These are phyloP conservation scores for Dendrocincla fuliginosa DNA, from an alignment of 2,797 vertebrate species.

Conservation along the genomic window DNA sequence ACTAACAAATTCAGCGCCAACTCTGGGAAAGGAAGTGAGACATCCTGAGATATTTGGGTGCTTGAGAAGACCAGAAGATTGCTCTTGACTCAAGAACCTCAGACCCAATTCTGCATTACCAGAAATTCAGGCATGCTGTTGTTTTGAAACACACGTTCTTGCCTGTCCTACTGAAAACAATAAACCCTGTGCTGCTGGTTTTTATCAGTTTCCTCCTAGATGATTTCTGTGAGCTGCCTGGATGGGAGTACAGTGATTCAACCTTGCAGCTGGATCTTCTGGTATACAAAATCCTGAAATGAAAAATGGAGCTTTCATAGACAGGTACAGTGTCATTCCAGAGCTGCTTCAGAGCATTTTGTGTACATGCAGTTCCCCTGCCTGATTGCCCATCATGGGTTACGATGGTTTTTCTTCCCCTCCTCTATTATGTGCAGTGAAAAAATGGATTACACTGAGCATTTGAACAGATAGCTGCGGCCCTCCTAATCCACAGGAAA, in stretches of 20 bases:
- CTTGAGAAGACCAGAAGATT: not conserved
- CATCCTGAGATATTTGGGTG: not conserved
- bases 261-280: slow-evolving; percentile 23
- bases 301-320: slow-evolving; percentile 55
- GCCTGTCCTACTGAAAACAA: not conserved
- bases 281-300: not conserved
- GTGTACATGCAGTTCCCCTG: not conserved
- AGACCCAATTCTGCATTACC: not conserved
- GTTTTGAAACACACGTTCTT: not conserved
- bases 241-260: not conserved
- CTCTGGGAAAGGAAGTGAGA: not conserved
- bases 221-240: not conserved
- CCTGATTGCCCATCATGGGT: not conserved
- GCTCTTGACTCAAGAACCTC: not conserved
- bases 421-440: not conserved
- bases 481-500: not conserved
- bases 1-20: not conserved
- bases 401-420: slow-evolving; percentile 12
- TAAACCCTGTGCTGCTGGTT: not conserved
- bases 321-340: not conserved
- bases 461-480: slow-evolving; percentile 1
- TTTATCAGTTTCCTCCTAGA: not conserved
- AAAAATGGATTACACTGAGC: slow-evolving; percentile 30
- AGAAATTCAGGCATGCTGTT: fast-evolving
- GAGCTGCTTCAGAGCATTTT: not conserved